Base-by-base conservation (phyloP, 2,113 vertebrate species). In the Phoenicopterus ruber region DNA sequence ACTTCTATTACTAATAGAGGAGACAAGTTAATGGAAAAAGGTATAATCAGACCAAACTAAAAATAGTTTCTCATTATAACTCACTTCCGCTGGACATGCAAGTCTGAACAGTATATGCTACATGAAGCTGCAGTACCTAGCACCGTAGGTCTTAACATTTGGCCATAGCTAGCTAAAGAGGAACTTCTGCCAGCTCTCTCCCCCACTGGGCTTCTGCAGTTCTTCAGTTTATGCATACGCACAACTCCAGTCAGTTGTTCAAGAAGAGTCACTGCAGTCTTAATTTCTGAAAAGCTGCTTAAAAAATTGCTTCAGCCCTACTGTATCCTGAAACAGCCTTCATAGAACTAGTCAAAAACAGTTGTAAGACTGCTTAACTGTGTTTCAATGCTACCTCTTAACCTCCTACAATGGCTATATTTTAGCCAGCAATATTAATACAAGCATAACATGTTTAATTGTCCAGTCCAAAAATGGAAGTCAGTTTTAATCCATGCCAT, bases 401-500 rank as follows among this genome's bases (percentile, higher is more conserved):
- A 52, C 15, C 24, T 40, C 66, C 74, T 79, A 82, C 49, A 90
- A 78, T 8, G 46, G 81, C 54, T 87, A 54, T 72, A 82, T 0
- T 47, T 66, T 42, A 81, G 94, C 86, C 93, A 93, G 49, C 47
- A 94, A 76, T 40, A 84, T 31, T 72, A 94, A 79, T 32, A 91
- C 36, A 91, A 82, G 36, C 61, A 34, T 47, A 66, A 63, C 50
- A 76, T 57, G 77, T 55, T 96, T 93, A 89, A 91, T 82, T 89
- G 81, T 85, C 62, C 84, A 94, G 54, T 65, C 83, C 86, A 91
- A 89, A 94, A 95, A 65, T 10, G 16, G 66, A 14, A 91, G 16
- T 1, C 79, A 65, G 42, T 91, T 93, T 94, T 85, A 87, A 89
- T 90, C 70, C 84, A 88, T 8, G 38, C 86, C 91, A 97, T 95